Conservation (phyloP, 2,797 vertebrate genomes). For the Apodemus agrarius region DNA sequence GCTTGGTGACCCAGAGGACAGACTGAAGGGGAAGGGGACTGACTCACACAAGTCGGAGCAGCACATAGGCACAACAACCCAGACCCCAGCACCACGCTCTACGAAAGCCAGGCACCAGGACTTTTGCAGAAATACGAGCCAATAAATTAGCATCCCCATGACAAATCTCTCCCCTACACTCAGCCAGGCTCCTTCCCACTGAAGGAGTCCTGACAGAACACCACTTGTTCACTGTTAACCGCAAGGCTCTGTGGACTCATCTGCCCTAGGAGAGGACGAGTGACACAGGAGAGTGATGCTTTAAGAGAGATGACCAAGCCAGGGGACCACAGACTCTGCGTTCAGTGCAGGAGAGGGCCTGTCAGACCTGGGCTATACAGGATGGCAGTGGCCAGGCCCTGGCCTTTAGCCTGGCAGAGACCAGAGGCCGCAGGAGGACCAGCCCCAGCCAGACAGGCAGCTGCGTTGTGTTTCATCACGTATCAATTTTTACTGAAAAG, state of each 20-base stretch:
- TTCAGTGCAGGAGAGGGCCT: conserved; percentile 15
- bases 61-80: not conserved
- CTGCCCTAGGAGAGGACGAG: not conserved
- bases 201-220: not conserved
- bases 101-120: not conserved
- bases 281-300: not conserved
- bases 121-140: not conserved
- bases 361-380: conserved; percentile 57
- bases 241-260: not conserved
- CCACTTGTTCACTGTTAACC: not conserved
- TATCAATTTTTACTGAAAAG: conserved; percentile 89
- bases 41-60: not conserved
- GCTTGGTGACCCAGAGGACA: not conserved
- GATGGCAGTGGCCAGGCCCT: conserved; percentile 3
- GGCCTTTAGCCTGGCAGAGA: conserved; percentile 73
- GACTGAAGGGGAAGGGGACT: not conserved
- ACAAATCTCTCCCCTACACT: not conserved
- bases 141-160: not conserved
- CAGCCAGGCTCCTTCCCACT: not conserved
- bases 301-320: not conserved
- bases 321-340: not conserved
- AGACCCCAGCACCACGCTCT: not conserved
- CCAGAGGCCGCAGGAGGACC: conserved; percentile 79
- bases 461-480: conserved; percentile 86
- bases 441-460: conserved; percentile 84